Conservation (phyloP, 2,113 vertebrate genomes). For the Sinosuthora webbiana region DNA sequence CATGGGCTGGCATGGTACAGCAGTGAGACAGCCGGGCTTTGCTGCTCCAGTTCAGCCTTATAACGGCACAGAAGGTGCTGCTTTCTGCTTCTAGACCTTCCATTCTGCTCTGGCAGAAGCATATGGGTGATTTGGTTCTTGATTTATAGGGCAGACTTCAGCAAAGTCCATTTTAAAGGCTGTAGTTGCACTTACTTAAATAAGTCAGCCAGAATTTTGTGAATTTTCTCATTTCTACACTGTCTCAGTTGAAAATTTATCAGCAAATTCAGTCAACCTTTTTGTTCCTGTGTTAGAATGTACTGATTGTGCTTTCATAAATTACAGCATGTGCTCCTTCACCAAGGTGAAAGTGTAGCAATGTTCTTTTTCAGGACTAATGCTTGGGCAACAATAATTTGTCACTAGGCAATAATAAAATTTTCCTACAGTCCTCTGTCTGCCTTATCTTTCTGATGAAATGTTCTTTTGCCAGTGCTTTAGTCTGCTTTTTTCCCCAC, state of each 20-base stretch:
- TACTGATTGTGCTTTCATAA: background rate
- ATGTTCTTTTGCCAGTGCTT: background rate
- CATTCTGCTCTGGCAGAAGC: background rate
- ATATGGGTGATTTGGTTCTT: background rate
- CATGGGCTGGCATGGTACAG: rapidly evolving
- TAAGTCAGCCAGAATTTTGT: background rate
- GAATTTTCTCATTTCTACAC: background rate
- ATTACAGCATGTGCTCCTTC: background rate
- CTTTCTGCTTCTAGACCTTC: background rate
- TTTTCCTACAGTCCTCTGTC: background rate
- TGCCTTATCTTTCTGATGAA: background rate
- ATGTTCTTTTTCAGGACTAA: background rate
- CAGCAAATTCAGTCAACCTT: background rate
- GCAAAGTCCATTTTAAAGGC: background rate
- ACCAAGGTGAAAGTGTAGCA: background rate
- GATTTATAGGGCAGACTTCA: background rate
- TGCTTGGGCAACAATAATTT: background rate
- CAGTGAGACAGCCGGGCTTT: rapidly evolving
- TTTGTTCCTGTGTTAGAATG: background rate
- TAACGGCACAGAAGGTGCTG: background rate
- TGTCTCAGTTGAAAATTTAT: background rate
- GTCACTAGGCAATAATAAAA: background rate
- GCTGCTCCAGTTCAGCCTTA: background rate
- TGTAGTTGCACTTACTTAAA: background rate
- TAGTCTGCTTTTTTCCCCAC: background rate